phyloP scores from a whole-genome alignment of 2,888 invertebrate species.

The Amitus sp. region DNA sequence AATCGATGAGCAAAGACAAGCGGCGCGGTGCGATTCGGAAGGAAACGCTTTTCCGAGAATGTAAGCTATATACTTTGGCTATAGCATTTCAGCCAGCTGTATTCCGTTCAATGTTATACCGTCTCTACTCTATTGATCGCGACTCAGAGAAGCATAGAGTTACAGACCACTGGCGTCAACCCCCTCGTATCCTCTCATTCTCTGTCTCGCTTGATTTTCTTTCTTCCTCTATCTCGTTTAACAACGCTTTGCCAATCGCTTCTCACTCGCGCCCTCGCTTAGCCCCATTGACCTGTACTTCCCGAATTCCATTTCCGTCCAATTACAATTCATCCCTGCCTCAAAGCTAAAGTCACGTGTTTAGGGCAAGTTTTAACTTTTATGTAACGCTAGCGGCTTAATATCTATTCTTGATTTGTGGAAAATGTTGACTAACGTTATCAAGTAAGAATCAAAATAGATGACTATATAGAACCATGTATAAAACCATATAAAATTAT shows the following conservation, averaged over 20 bases:
- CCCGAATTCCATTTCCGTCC: conserved; percentile 60
- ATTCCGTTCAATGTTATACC: conserved; percentile 56
- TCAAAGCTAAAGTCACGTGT: conserved; percentile 52
- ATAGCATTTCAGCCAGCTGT: conserved; percentile 54
- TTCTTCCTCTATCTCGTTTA: conserved; percentile 11
- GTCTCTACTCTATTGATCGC: conserved; percentile 61
- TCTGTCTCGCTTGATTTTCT: conserved; percentile 31
- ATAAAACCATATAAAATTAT: no score
- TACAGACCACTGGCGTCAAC: conserved; percentile 62
- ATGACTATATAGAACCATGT: no score
- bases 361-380: no score
- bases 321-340: conserved; percentile 59
- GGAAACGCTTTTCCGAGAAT: conserved; percentile 45
- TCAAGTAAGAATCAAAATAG: no score
- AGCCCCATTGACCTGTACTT: conserved; percentile 47
- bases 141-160: conserved; percentile 60
- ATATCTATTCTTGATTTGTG: no score
- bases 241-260: conserved; percentile 6
- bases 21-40: conserved; percentile 20
- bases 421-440: no score
- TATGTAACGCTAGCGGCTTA: no score
- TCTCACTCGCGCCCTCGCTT: conserved; percentile 15
- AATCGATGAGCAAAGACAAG: conserved; percentile 33
- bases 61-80: conserved; percentile 44
- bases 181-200: conserved; percentile 43